These are phyloP conservation scores for Hanleya hanleyi DNA, from an alignment of 2,888 invertebrate genomes.

Conservation along the genomic window DNA sequence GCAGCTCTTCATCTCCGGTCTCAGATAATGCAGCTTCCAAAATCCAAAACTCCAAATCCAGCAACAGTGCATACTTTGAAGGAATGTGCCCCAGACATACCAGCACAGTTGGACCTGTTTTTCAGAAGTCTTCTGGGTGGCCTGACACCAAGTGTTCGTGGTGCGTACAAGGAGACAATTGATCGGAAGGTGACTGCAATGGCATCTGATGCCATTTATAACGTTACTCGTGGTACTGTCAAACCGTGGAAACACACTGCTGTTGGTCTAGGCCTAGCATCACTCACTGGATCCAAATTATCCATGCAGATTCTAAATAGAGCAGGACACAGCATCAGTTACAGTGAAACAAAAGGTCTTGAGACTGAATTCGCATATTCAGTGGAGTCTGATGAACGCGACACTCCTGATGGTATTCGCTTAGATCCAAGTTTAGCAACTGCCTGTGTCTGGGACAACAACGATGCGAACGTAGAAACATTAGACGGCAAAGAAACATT, in stretches of 20 bases:
- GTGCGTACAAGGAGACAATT: neutral
- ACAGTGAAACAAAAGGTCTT: slow-evolving; percentile 23
- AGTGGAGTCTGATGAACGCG: neutral
- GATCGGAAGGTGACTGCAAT: slow-evolving; percentile 19
- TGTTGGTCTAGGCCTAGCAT: slow-evolving; percentile 20
- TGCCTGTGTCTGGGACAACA: slow-evolving; percentile 16
- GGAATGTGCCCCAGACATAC: neutral
- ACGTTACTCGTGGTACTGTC: slow-evolving; percentile 20
- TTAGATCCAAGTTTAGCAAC: neutral
- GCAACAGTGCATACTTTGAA: slow-evolving; percentile 11
- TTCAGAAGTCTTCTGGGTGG: slow-evolving; percentile 14
- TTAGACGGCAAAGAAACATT: slow-evolving; percentile 12
- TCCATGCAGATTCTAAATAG: slow-evolving; percentile 22
- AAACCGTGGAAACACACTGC: slow-evolving; percentile 28
- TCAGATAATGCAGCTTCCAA: neutral
- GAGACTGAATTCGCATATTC: slow-evolving; percentile 26
- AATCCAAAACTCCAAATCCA: slow-evolving; percentile 9
- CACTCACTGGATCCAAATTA: slow-evolving; percentile 29
- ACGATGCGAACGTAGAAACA: slow-evolving; percentile 17
- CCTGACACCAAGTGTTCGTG: neutral
- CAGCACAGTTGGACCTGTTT: neutral
- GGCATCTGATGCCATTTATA: slow-evolving; percentile 30
- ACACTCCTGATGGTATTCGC: slow-evolving; percentile 13
- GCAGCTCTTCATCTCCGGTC: slow-evolving; percentile 3
- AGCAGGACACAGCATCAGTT: slow-evolving; percentile 23